Percentiles rank a stretch among this genome's conserved stretches.
These are phyloP conservation scores for Craseonycteris thonglongyai DNA, from an alignment of 2,113 vertebrate genomes.

Conservation along the genomic window DNA sequence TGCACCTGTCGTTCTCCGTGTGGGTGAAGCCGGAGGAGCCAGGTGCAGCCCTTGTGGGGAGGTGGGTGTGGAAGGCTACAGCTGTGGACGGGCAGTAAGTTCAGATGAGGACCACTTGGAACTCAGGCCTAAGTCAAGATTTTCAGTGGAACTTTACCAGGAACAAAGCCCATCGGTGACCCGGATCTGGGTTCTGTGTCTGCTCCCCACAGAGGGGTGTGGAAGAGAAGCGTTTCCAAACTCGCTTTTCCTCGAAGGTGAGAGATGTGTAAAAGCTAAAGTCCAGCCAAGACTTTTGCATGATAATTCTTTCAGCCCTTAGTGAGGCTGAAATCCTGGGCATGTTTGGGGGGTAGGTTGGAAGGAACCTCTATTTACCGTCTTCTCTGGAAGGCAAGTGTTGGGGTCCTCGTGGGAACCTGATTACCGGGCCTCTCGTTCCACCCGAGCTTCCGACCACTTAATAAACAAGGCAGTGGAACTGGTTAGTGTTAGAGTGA, in stretches of 20 bases:
- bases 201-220: background rate
- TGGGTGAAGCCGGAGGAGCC: background rate
- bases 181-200: background rate
- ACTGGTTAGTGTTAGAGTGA: background rate
- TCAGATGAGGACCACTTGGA: background rate
- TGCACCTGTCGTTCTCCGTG: constrained; percentile 2
- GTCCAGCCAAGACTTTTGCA: background rate
- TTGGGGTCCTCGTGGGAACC: background rate
- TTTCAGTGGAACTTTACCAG: background rate
- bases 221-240: background rate
- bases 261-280: background rate
- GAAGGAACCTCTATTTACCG: no score
- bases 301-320: background rate
- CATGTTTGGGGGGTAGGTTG: no score
- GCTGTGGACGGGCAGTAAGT: background rate
- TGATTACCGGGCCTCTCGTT: background rate
- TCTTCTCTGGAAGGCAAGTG: background rate
- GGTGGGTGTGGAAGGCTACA: background rate
- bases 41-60: background rate
- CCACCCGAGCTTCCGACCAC: background rate
- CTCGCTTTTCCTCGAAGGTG: background rate
- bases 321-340: background rate
- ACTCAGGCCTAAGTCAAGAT: background rate
- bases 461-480: background rate
- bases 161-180: background rate